Evolutionary conservation across 2,113 vertebrate species (phyloP).

Genomic region (Phodopus roborovskii): DNA sequence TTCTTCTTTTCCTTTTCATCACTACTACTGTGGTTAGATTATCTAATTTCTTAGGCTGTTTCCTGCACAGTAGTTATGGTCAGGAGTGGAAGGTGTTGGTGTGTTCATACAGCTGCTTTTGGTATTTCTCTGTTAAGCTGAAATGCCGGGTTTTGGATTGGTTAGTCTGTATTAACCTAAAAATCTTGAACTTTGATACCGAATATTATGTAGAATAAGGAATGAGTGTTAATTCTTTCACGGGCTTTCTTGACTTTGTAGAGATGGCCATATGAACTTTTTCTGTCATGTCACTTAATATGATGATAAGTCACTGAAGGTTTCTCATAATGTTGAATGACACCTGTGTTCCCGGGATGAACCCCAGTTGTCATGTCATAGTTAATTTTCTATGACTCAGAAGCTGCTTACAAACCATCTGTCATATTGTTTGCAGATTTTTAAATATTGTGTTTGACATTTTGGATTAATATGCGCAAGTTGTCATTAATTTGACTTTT

Average conservation of each 20-base stretch:
- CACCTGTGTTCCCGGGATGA: not conserved
- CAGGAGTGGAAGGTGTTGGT: too few species aligned
- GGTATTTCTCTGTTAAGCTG: too few species aligned
- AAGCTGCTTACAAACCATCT: not conserved
- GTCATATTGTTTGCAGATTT: not conserved
- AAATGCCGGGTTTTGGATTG: not conserved
- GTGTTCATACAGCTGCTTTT: not conserved
- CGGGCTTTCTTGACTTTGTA: not conserved
- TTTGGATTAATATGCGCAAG: not conserved
- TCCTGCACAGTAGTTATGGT: not conserved
- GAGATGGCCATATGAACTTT: not conserved
- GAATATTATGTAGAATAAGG: not conserved
- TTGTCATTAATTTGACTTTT: not conserved
- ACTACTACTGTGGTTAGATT: not conserved
- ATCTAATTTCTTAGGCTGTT: not conserved
- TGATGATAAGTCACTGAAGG: not conserved
- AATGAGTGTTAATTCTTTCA: not conserved
- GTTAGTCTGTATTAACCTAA: not conserved
- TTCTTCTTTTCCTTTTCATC: not conserved
- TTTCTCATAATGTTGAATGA: not conserved
- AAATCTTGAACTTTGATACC: not conserved
- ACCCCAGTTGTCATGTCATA: not conserved
- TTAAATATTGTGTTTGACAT: not conserved
- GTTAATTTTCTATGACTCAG: slow-evolving; percentile 1
- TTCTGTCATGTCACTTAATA: not conserved